These are phyloP conservation scores for Cyphomyrmex costatus DNA, from an alignment of 1,140 invertebrate genomes.

Conservation along the genomic window DNA sequence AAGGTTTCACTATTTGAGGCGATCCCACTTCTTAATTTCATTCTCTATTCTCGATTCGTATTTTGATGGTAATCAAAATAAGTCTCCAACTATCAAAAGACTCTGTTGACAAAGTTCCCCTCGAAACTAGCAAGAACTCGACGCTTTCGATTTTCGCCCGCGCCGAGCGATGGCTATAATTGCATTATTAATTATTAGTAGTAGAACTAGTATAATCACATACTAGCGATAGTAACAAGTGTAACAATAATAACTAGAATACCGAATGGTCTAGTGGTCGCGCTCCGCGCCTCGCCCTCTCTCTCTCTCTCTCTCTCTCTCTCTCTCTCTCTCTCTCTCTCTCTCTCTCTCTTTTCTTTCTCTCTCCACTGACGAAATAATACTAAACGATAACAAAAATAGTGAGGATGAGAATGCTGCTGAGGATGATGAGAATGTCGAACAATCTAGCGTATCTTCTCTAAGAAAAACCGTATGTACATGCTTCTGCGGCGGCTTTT, in stretches of 20 bases:
- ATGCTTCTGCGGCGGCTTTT: slow-evolving; percentile 22
- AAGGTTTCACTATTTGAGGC: slow-evolving; percentile 15
- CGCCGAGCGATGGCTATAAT: slow-evolving; percentile 44
- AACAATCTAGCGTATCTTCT: slow-evolving; percentile 40
- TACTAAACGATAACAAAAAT: slow-evolving; percentile 46
- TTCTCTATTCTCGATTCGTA: slow-evolving; percentile 3
- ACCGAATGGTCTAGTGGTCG: slow-evolving; percentile 16
- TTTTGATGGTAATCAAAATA: slow-evolving; percentile 18
- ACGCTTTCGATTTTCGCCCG: slow-evolving; percentile 1
- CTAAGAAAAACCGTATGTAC: slow-evolving; percentile 62
- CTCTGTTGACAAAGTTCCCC: slow-evolving; percentile 47
- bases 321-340: background rate
- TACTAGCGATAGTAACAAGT: slow-evolving; percentile 59
- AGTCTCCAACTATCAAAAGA: slow-evolving; percentile 22
- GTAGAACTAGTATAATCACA: slow-evolving; percentile 52
- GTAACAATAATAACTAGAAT: slow-evolving; percentile 59
- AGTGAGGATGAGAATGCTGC: slow-evolving; percentile 27
- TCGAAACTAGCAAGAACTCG: slow-evolving; percentile 45
- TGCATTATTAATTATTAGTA: slow-evolving; percentile 55
- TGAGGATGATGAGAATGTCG: slow-evolving; percentile 30
- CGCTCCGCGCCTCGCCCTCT: background rate
- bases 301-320: background rate
- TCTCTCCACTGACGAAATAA: slow-evolving; percentile 19
- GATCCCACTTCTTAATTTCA: background rate
- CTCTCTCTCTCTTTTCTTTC: background rate